Percentiles rank a stretch among this genome's conserved stretches.
Evolutionary conservation across 2,888 invertebrate genomes (phyloP).

Genomic region (Suillia variegata): DNA sequence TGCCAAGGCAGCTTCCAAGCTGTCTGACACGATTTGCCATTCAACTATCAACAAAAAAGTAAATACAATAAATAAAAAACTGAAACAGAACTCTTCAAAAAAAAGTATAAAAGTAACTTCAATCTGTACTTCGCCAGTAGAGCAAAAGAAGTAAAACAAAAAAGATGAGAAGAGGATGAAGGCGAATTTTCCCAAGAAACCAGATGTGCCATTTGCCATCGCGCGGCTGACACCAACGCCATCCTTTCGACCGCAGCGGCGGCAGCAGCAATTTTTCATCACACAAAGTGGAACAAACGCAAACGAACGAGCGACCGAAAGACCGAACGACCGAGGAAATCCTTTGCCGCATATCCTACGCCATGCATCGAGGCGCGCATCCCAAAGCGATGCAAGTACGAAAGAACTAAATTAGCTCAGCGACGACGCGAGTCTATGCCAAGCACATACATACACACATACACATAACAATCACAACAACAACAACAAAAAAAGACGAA

Average conservation of each 20-base stretch:
- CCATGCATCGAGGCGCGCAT: neutral
- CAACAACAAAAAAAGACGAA: slow-evolving; percentile 17
- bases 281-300: slow-evolving; percentile 21
- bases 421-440: slow-evolving; percentile 11
- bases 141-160: too few relatives aligned
- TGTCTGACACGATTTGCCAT: slow-evolving; percentile 41
- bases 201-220: slow-evolving; percentile 17
- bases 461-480: slow-evolving; percentile 35
- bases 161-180: too few relatives aligned
- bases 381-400: neutral
- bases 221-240: neutral
- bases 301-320: too few relatives aligned
- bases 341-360: slow-evolving; percentile 1
- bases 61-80: slow-evolving; percentile 1
- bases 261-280: slow-evolving; percentile 11
- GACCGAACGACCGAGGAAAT: too few relatives aligned
- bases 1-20: slow-evolving; percentile 45
- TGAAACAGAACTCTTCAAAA: neutral
- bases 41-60: slow-evolving; percentile 17
- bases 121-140: slow-evolving; percentile 8
- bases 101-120: slow-evolving; percentile 10
- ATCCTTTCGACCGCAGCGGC: neutral
- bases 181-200: slow-evolving; percentile 34
- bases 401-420: slow-evolving; percentile 47
- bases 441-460: slow-evolving; percentile 1